These are phyloP conservation scores for Ennomos quercinarius DNA, from an alignment of 2,888 invertebrate genomes.

Conservation along the genomic window DNA sequence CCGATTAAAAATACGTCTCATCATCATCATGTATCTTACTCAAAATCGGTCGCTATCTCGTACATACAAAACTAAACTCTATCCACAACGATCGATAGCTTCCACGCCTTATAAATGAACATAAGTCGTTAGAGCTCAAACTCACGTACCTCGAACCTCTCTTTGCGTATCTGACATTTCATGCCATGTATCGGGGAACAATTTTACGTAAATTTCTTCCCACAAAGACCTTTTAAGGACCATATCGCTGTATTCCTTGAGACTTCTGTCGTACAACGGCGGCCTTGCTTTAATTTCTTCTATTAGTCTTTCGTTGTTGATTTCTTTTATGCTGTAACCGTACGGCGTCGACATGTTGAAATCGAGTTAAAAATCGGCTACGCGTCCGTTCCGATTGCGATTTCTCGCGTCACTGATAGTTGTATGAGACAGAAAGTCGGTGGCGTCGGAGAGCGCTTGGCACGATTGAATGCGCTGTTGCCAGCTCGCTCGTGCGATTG, in stretches of 20 bases:
- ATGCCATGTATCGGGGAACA: slow-evolving; percentile 16
- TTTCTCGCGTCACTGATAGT: slow-evolving; percentile 19
- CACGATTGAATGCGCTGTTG: slow-evolving; percentile 9
- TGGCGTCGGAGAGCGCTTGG: slow-evolving; percentile 8
- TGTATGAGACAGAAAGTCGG: slow-evolving; percentile 20
- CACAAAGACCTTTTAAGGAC: slow-evolving; percentile 13
- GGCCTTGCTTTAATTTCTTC: slow-evolving; percentile 19
- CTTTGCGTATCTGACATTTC: slow-evolving; percentile 9
- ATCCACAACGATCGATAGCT: slow-evolving; percentile 12
- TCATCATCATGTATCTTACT: too few species aligned
- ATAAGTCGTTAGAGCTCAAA: slow-evolving; percentile 12
- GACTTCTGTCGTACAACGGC: slow-evolving; percentile 17
- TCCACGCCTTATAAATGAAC: background rate
- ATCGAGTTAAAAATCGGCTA: slow-evolving; percentile 8
- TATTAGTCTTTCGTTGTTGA: slow-evolving; percentile 21
- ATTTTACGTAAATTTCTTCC: slow-evolving; percentile 17
- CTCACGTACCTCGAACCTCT: slow-evolving; percentile 16
- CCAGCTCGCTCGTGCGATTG: slow-evolving; percentile 8
- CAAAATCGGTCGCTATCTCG: background rate
- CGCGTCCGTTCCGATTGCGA: slow-evolving; percentile 12
- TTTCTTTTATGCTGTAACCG: slow-evolving; percentile 1
- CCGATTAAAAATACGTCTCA: too few species aligned
- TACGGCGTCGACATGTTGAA: slow-evolving; percentile 16
- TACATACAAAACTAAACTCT: slow-evolving; percentile 7
- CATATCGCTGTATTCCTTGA: slow-evolving; percentile 17